These are phyloP conservation scores for Pterocles burchelli DNA, from an alignment of 2,113 vertebrate species.

Conservation along the genomic window DNA sequence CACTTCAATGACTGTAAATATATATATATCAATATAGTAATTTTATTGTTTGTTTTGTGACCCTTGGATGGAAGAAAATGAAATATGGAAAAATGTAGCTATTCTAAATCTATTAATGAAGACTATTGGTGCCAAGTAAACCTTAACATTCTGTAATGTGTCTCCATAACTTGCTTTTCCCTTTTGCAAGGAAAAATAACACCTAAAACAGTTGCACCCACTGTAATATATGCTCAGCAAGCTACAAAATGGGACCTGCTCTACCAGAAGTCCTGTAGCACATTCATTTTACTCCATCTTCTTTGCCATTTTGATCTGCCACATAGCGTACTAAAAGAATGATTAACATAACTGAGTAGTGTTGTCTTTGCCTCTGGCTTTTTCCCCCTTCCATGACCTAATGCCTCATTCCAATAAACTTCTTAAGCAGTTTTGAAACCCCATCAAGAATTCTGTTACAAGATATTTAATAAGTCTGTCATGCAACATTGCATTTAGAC, in stretches of 20 bases:
- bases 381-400: background rate
- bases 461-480: background rate
- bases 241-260: background rate
- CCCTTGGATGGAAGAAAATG: background rate
- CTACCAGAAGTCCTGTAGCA: background rate
- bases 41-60: background rate
- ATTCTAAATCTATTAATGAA: background rate
- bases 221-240: background rate
- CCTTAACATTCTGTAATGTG: background rate
- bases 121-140: background rate
- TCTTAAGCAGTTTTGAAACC: background rate
- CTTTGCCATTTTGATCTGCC: background rate
- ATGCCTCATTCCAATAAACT: background rate
- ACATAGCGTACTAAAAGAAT: background rate
- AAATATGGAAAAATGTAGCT: background rate
- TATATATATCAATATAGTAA: background rate
- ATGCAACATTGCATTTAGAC: background rate
- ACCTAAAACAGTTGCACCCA: background rate
- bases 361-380: background rate
- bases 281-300: background rate
- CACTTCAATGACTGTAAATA: background rate
- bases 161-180: background rate
- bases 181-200: background rate
- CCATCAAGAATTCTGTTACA: background rate
- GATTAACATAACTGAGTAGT: background rate